Conservation (phyloP, 2,113 vertebrate genomes). For the Benitochromis conjunctus region DNA sequence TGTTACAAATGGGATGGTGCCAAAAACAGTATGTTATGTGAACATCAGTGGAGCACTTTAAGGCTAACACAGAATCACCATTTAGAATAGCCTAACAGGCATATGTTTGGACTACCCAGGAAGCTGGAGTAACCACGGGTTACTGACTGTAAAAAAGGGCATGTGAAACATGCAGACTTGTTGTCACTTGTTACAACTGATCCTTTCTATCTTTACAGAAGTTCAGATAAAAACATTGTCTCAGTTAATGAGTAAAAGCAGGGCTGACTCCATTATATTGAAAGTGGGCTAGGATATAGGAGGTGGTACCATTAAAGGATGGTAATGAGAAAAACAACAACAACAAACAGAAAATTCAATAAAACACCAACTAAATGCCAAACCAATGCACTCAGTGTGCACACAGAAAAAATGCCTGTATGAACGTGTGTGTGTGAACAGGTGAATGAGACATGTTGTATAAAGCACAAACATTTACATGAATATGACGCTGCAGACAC, state of each 20-base stretch:
- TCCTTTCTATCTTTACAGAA: not conserved
- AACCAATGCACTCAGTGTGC: not conserved
- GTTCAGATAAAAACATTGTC: not conserved
- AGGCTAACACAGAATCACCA: not conserved
- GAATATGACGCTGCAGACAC: not conserved
- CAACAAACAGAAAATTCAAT: not conserved
- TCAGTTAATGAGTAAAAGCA: not conserved
- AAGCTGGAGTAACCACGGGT: not conserved
- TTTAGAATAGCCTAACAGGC: not conserved
- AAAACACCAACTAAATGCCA: not conserved
- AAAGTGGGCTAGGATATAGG: not conserved
- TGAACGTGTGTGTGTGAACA: too few species aligned
- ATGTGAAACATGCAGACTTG: not conserved
- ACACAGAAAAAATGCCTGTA: too few species aligned
- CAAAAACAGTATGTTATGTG: not conserved
- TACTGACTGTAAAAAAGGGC: not conserved
- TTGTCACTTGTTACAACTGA: not conserved
- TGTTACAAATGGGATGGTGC: not conserved
- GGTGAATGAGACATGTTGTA: accelerated
- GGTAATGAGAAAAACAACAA: not conserved
- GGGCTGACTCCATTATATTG: not conserved
- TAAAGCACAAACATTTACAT: not conserved
- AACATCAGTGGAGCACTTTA: not conserved
- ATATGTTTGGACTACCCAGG: not conserved
- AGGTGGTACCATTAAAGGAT: not conserved